phyloP scores from a whole-genome alignment of 2,113 vertebrate species.

The Gadus chalcogrammus region DNA sequence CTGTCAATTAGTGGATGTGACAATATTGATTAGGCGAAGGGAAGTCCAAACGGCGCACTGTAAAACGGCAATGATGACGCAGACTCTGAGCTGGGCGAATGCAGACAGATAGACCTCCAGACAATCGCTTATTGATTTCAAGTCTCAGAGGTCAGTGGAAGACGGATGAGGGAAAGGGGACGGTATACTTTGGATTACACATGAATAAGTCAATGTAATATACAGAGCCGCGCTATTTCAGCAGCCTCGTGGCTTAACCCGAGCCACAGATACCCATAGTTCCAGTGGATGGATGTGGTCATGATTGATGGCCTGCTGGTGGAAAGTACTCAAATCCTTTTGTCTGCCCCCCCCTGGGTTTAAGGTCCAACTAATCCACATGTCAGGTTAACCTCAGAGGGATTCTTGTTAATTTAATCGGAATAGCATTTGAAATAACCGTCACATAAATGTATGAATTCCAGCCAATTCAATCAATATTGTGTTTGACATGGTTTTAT shows the following conservation, averaged over 20 bases:
- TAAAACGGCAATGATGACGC: conserved; percentile 15
- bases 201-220: conserved; percentile 43
- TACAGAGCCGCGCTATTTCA: background rate
- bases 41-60: conserved; percentile 1
- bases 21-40: conserved; percentile 34
- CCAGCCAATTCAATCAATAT: too few species aligned
- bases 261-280: background rate
- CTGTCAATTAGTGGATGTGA: conserved; percentile 31
- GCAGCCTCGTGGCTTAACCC: conserved; percentile 21
- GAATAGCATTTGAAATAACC: too few species aligned
- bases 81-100: too few species aligned
- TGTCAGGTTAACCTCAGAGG: too few species aligned
- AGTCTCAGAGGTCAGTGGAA: conserved; percentile 28
- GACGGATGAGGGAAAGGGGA: conserved; percentile 34
- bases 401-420: too few species aligned
- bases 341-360: too few species aligned
- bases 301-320: conserved; percentile 31
- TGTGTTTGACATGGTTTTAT: too few species aligned
- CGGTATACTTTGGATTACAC: conserved; percentile 28
- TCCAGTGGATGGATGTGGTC: conserved; percentile 21
- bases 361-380: too few species aligned
- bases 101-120: conserved; percentile 38
- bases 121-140: conserved; percentile 28
- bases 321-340: too few species aligned
- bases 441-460: too few species aligned